Evolutionary conservation across 1,140 invertebrate species (phyloP).

Genomic region (Matsumurasca onukii): DNA sequence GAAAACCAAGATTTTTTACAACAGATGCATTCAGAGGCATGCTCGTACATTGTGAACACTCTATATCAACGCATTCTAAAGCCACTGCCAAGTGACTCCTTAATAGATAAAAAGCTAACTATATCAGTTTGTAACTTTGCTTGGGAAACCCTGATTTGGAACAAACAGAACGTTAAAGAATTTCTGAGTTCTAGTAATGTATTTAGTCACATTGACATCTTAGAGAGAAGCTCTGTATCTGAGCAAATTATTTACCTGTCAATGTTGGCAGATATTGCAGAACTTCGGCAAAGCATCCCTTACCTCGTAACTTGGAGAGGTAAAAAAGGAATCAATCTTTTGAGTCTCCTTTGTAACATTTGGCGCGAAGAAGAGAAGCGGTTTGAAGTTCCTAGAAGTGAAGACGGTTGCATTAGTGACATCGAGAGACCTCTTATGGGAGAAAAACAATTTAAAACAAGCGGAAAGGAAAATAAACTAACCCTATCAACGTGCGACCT

Average conservation of each 20-base stretch:
- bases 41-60: neutral
- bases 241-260: neutral
- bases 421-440: slow-evolving; percentile 12
- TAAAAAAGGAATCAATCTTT: slow-evolving; percentile 1
- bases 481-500: neutral
- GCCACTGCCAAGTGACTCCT: neutral
- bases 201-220: neutral
- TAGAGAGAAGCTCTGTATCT: slow-evolving; percentile 8
- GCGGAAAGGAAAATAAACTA: neutral
- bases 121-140: neutral
- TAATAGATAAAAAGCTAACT: slow-evolving; percentile 6
- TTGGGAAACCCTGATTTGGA: neutral
- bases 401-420: neutral
- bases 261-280: neutral
- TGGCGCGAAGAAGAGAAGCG: slow-evolving; percentile 9
- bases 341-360: neutral
- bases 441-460: neutral
- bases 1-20: neutral
- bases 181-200: neutral
- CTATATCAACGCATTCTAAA: neutral
- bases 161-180: neutral
- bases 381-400: neutral
- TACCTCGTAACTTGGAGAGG: slow-evolving; percentile 11
- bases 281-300: neutral
- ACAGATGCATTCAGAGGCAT: neutral